Evolutionary conservation across 2,888 invertebrate genomes (phyloP).

Genomic region (Teleiodes luculella): DNA sequence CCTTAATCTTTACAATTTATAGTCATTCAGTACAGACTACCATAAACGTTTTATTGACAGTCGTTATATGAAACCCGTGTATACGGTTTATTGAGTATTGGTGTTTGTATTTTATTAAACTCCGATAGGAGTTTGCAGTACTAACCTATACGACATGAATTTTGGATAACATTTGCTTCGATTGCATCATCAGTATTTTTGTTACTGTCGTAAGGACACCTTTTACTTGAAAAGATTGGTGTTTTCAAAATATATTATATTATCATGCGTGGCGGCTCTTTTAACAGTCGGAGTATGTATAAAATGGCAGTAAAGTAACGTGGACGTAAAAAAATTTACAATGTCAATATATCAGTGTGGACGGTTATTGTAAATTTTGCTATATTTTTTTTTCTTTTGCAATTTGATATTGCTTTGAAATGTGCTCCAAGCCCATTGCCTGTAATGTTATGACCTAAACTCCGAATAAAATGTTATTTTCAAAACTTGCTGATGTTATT

Average conservation of each 20-base stretch:
- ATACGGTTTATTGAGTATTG: slow-evolving; percentile 48
- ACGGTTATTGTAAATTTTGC: neutral
- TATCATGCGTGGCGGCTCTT: neutral
- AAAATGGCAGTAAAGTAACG: neutral
- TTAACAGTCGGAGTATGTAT: neutral
- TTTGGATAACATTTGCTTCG: neutral
- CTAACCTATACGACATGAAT: neutral
- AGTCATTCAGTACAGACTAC: slow-evolving; percentile 64
- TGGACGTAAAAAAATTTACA: neutral
- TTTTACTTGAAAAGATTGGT: neutral
- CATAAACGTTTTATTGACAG: slow-evolving; percentile 70
- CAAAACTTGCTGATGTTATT: slow-evolving; percentile 37
- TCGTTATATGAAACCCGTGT: slow-evolving; percentile 61
- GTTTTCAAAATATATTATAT: neutral
- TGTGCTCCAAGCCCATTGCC: neutral
- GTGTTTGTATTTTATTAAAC: slow-evolving; percentile 28
- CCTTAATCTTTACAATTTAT: slow-evolving; percentile 73
- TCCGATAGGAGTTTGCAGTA: neutral
- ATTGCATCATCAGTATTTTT: neutral
- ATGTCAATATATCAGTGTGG: neutral
- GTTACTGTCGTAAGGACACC: neutral
- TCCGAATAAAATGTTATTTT: neutral
- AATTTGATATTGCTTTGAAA: neutral
- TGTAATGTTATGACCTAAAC: neutral
- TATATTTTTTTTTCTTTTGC: too few relatives aligned